Base-by-base conservation (phyloP, 2,888 invertebrate species). In the Lypha dubia region DNA sequence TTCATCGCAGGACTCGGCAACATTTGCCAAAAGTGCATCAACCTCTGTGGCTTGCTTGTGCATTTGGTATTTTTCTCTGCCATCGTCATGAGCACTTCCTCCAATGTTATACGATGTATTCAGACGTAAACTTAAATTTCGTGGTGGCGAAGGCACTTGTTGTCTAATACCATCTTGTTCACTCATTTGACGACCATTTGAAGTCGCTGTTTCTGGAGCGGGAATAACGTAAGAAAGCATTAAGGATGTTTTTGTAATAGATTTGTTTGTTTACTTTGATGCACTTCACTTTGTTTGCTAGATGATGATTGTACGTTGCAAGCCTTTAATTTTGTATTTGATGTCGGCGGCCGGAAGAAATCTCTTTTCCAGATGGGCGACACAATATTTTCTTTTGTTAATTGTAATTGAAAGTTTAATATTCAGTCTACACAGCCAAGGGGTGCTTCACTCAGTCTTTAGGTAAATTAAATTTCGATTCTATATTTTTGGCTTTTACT, bases 1-100 rank as follows among this genome's bases (percentile, higher is more conserved):
- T 86, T 90, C 91, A 84, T 91, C 91, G 74, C 89, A 89, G 74
- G 62, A 75, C 17, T 87, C 88, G 32, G 81, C 32, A 58, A 81
- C 63, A 82, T 86, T 86, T 65, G 86, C 75, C 75, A 86, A 68
- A 46, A 86, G 53, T n/a, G 74, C 81, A 71, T 84, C 84, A 71
- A 83, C 85, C 56, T 84, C 81, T 46, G 56, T 46, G 11, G 71
- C 8, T 56, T 38, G 46, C 1, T 56, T 49, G 20, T 84, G 46
- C 13, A 74, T 63, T 49, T 68, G 75, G 7, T 32, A 17, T 41
- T 44, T 71, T 15, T 46, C 35, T 3, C 32, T 17, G 6, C 68
- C 62, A 49, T 9, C 74, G 35, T 8, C 63, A 6, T 1, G 15
- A 8, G 20, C 58, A 70, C 20, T 60, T n/a, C 58, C 41, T 11